Conservation (phyloP, 2,888 invertebrate genomes). For the Seira sanloemensis region DNA sequence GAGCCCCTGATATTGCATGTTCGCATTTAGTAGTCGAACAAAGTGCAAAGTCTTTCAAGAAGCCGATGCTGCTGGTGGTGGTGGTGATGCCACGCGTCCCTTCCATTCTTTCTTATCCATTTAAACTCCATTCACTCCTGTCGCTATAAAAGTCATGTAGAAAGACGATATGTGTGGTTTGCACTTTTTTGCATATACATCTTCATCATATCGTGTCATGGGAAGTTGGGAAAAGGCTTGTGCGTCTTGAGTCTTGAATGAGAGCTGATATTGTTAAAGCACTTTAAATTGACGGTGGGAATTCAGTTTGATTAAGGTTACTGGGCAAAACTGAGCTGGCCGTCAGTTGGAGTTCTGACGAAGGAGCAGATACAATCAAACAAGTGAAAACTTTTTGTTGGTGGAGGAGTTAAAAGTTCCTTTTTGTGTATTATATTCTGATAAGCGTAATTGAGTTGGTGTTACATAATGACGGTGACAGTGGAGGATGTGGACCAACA, state of each 20-base stretch:
- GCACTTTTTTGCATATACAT: too few species aligned
- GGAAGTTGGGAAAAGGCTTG: neutral
- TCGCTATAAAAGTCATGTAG: neutral
- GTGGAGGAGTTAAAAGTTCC: neutral
- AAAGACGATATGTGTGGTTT: neutral
- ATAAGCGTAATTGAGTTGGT: neutral
- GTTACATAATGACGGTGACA: slow-evolving; percentile 41
- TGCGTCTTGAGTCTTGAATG: neutral
- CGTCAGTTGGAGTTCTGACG: neutral
- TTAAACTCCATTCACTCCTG: neutral
- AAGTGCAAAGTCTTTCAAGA: too few species aligned
- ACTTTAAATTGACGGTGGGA: neutral
- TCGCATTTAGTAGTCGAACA: too few species aligned
- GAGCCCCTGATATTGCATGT: too few species aligned
- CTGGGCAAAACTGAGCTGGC: neutral
- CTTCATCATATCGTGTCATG: neutral
- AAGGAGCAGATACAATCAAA: neutral
- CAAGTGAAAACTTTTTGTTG: neutral
- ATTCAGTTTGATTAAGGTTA: neutral
- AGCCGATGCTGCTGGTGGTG: too few species aligned
- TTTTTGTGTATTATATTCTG: neutral
- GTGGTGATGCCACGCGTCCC: neutral
- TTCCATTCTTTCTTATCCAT: neutral
- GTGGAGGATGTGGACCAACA: slow-evolving; percentile 40
- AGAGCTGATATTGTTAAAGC: neutral